Evolutionary conservation across 2,888 invertebrate genomes (phyloP).

Genomic region (Hydrotaea diabolus): DNA sequence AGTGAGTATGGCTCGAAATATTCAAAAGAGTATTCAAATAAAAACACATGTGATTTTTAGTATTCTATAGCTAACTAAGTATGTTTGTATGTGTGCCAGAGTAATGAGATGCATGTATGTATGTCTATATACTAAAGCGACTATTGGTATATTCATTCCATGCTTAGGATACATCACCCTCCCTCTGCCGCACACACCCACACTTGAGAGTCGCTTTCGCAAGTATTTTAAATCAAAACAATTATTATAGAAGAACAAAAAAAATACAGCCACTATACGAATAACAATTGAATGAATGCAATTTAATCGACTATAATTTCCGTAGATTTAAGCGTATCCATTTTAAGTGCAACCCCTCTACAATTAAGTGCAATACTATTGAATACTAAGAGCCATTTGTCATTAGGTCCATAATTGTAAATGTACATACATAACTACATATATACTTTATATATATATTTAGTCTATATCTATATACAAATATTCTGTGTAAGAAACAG

Average conservation of each 20-base stretch:
- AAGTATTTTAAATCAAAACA: slow-evolving; percentile 55
- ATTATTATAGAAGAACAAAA: background rate
- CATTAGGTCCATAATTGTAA: slow-evolving; percentile 34
- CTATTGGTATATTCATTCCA: slow-evolving; percentile 29
- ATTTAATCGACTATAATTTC: slow-evolving; percentile 29
- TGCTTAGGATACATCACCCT: slow-evolving; percentile 2
- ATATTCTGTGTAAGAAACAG: slow-evolving; percentile 21
- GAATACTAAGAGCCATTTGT: slow-evolving; percentile 57
- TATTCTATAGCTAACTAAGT: slow-evolving; percentile 65
- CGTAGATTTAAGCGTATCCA: slow-evolving; percentile 37
- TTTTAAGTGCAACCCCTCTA: slow-evolving; percentile 49
- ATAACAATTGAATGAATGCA: slow-evolving; percentile 29
- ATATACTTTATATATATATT: slow-evolving; percentile 6
- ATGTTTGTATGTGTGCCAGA: slow-evolving; percentile 49
- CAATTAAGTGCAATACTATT: slow-evolving; percentile 65
- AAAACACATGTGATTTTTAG: slow-evolving; percentile 65
- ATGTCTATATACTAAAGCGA: background rate
- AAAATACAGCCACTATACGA: slow-evolving; percentile 51
- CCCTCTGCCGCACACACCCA: background rate
- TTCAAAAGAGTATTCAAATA: slow-evolving; percentile 51
- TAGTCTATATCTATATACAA: background rate
- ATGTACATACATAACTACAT: slow-evolving; percentile 45
- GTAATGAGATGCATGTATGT: too few species aligned
- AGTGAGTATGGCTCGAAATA: slow-evolving; percentile 25
- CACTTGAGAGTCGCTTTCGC: slow-evolving; percentile 23